Evolutionary conservation across 2,797 vertebrate species (phyloP).

Genomic region (Molossus molossus): DNA sequence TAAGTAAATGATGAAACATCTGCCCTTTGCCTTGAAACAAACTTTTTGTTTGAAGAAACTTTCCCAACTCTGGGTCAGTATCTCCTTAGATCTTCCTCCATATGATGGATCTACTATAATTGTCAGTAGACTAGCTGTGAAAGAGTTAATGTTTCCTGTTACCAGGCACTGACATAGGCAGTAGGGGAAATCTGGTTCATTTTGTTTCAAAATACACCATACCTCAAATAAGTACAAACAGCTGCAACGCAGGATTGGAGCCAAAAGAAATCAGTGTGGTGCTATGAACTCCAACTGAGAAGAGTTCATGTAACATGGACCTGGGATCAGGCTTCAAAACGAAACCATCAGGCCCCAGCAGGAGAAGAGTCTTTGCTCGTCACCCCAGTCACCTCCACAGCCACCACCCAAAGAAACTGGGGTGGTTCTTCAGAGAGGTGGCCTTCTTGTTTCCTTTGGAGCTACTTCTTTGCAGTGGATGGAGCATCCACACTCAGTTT

Average conservation of each 20-base stretch:
- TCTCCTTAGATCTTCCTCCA: not conserved
- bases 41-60: not conserved
- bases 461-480: not conserved
- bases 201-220: conserved; percentile 85
- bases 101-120: no score
- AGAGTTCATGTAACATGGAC: conserved; percentile 77
- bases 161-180: conserved; percentile 77
- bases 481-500: not conserved
- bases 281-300: conserved; percentile 71
- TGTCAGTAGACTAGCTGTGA: not conserved
- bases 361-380: conserved; percentile 24
- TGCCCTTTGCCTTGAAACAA: conserved; percentile 29
- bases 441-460: not conserved
- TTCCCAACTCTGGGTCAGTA: not conserved
- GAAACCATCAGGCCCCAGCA: conserved; percentile 70
- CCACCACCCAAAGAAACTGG: conserved; percentile 40
- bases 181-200: conserved; percentile 79
- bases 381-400: not conserved
- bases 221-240: conserved; percentile 82
- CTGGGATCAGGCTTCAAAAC: conserved; percentile 59
- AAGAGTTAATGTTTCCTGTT: conserved; percentile 78
- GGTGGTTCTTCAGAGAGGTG: not conserved
- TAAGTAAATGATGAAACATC: not conserved
- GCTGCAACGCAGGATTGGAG: conserved; percentile 76
- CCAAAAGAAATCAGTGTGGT: conserved; percentile 79